Conservation (phyloP, 2,888 invertebrate genomes). For the Amphimallon solstitiale region DNA sequence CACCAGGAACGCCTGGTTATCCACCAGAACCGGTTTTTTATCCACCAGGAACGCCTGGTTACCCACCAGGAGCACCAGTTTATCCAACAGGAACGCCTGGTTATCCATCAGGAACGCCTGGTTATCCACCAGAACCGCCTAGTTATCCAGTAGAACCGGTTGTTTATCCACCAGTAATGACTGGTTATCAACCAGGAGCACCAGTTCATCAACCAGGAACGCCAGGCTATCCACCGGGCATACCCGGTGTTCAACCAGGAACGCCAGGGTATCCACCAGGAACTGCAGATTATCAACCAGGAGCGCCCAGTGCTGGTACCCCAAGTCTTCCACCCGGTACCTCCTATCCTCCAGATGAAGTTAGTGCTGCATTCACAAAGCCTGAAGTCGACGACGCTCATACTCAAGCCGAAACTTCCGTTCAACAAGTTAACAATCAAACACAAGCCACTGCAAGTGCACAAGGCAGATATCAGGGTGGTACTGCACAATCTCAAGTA, state of each 20-base stretch:
- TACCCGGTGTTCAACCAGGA: constrained; percentile 2
- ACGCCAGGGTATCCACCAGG: constrained; percentile 1
- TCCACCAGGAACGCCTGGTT: constrained; percentile 31
- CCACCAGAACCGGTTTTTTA: background rate
- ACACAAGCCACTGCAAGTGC: constrained; percentile 82
- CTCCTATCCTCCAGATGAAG: constrained; percentile 26
- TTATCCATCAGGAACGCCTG: constrained; percentile 23
- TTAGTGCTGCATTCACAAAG: constrained; percentile 11
- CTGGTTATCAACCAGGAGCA: constrained; percentile 40
- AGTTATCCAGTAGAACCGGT: constrained; percentile 19
- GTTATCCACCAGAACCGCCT: constrained; percentile 19
- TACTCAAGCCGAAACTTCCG: constrained; percentile 78
- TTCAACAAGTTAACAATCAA: constrained; percentile 68
- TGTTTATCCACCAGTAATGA: constrained; percentile 24
- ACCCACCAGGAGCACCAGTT: constrained; percentile 22
- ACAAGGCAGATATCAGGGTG: constrained; percentile 79
- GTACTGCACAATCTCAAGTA: constrained; percentile 84
- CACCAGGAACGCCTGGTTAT: constrained; percentile 29
- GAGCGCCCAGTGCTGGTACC: background rate
- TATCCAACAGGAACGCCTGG: constrained; percentile 25
- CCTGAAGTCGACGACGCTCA: constrained; percentile 70
- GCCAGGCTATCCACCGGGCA: constrained; percentile 27
- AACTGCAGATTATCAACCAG: too few species aligned
- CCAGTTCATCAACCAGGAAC: constrained; percentile 4
- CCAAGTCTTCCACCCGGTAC: constrained; percentile 38